Base-by-base conservation (phyloP, 2,113 vertebrate genomes). In the Hippocampus comes region DNA sequence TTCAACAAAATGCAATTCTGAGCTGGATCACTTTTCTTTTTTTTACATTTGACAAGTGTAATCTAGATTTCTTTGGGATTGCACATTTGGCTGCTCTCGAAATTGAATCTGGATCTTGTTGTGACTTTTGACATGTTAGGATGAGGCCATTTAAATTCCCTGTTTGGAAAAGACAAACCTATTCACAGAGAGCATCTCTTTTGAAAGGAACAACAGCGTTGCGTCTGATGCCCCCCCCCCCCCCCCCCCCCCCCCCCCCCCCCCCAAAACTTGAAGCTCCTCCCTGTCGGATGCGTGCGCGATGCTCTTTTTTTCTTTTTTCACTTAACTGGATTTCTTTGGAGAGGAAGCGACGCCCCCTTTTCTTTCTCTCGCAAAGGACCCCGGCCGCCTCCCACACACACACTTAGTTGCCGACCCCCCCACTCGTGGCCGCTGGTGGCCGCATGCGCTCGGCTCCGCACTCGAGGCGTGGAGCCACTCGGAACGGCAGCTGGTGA, bases 251-350 rank as follows among this genome's bases (percentile, higher is more conserved):
- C 56, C 56, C 23, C 10, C 12, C 5, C 34, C 56, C 23, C 23
- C 11, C 12, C 20, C 30, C 34, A 2, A 1, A 43, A 65, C 63
- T 43, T 43, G 5, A 83, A 83, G 88, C 88, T 80, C 90, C 89
- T 88, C 91, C 92, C 86, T 76, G 43, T 11, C 78, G 63, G 12
- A 64, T 65, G 77, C 70, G 82, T 67, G 38, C 56, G 68, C 82
- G 63, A 83, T 68, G 77, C 61, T 86, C 11, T 25, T 14, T 2
- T 14, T n/a, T 11, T 11, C 15, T 15, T 12, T 14, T 15, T 18
- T 14, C 10, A 89, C 87, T 86, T 17, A 88, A 90, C 88, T 87
- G 82, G 86, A 90, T 89, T 59, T 91, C 89, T 91, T 85, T 69
- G 56, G 74, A 84, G 72, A 81, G 34, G 81, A 74, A 89, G 81